These are phyloP conservation scores for Agriopis aurantiaria DNA, from an alignment of 2,888 invertebrate genomes.

Conservation along the genomic window DNA sequence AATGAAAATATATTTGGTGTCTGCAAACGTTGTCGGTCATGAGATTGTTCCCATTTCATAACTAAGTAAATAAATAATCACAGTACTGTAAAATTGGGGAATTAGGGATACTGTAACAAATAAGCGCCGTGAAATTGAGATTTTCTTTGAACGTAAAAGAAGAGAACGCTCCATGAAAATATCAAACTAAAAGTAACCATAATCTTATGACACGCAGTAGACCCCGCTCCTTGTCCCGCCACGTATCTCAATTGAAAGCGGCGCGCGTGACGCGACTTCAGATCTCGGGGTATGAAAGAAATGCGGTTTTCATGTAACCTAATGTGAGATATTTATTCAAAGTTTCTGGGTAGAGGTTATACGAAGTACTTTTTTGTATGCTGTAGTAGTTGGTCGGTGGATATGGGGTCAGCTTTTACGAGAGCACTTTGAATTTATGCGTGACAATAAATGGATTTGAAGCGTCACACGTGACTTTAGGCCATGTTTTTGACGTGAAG, in stretches of 20 bases:
- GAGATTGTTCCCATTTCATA: too few species aligned
- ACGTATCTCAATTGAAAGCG: slow-evolving; percentile 43
- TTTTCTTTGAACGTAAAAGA: not conserved
- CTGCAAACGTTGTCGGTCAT: too few species aligned
- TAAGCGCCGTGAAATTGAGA: not conserved
- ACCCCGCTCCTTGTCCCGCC: slow-evolving; percentile 25
- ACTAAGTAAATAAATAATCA: too few species aligned
- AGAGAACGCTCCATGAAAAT: slow-evolving; percentile 3
- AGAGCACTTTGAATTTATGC: slow-evolving; percentile 3
- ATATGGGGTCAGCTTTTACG: slow-evolving; percentile 8
- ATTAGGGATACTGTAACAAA: not conserved
- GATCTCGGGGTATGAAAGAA: slow-evolving; percentile 25
- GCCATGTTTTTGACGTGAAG: too few species aligned
- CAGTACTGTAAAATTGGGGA: not conserved
- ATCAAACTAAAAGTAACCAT: slow-evolving; percentile 11
- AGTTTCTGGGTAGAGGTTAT: slow-evolving; percentile 26
- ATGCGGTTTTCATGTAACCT: slow-evolving; percentile 36
- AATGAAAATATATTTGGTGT: too few species aligned
- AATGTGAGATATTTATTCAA: slow-evolving; percentile 39
- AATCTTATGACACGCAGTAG: slow-evolving; percentile 21
- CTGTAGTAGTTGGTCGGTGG: slow-evolving; percentile 6
- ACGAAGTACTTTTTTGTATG: slow-evolving; percentile 1
- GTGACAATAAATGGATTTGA: not conserved
- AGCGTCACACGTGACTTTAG: too few species aligned
- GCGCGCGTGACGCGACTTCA: slow-evolving; percentile 38